Evolutionary conservation across 2,888 invertebrate species (phyloP), one percentile per base, ranked within the genome.

Genomic region (Euspilapteryx auroguttella): DNA sequence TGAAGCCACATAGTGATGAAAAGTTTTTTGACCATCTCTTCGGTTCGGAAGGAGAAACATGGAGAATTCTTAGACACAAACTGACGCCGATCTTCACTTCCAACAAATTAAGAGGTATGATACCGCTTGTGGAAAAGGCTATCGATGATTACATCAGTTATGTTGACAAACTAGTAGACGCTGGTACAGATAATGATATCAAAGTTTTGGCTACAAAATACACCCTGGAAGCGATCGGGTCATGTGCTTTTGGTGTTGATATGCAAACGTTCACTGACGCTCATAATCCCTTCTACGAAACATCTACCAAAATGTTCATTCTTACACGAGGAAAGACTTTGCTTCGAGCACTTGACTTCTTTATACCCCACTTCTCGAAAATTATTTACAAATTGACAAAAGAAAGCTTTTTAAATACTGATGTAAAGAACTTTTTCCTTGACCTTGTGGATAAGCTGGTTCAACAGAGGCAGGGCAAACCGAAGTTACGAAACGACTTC

Each of bases 361-460:
- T 32, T 12, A 17, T 25, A 8, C 32, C 32, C n/a, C n/a, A n/a
- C n/a, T n/a, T n/a, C n/a, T n/a, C n/a, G n/a, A n/a, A n/a, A n/a
- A n/a, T n/a, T n/a, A n/a, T n/a, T n/a, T n/a, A n/a, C 10, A 29
- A 26, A 9, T 25, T 32, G 14, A 23, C 24, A 13, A n/a, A 14
- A 4, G 25, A 25, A n/a, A 12, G n/a, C 9, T 25, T 23, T 7
- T 26, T 14, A 7, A 20, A 27, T 21, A n/a, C 21, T n/a, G 11
- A 2, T n/a, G 4, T 24, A 11, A 21, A 7, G 6, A 21, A 12
- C 14, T 35, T 35, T 22, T 37, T 37, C 21, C 20, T 34, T n/a
- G 26, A 32, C n/a, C 28, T 43, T 1, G 36, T 42, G 1, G 29
- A 34, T 12, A 27, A 32, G 21, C 36, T 38, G 3, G 12, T 36